Evolutionary conservation across 2,797 vertebrate species (phyloP), one percentile per base, ranked within the genome.

Genomic region (Thunnus albacares): DNA sequence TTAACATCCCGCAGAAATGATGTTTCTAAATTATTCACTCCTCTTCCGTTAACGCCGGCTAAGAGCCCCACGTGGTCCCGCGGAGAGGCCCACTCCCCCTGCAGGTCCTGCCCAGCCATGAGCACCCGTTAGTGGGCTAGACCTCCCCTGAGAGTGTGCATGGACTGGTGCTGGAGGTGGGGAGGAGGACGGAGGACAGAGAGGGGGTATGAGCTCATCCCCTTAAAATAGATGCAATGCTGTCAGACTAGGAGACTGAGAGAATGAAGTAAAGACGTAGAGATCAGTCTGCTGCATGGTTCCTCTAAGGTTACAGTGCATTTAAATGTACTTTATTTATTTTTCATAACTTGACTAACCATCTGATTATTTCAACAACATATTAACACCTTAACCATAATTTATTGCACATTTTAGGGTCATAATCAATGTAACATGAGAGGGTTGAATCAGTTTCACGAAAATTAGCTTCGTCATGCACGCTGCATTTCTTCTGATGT

Each of bases 11-110:
- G 3, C 85, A 89, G 92, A 94, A 94, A 93, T 75, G 86, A 92
- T 88, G 89, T 88, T 82, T 87, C 77, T 94, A 80, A 94, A 95
- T 95, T 89, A 94, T 95, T 95, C 90, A 95, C 84, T 82, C 60
- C 71, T 89, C 86, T 89, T 80, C 90, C 74, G 87, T 90, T 93
- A 90, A 82, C 59, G 45, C 71, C 33, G 69, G 80, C 87, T 93
- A 92, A 94, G 92, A 94, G 92, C 93, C 86, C 90, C 90, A 90
- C 88, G 90, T 91, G 85, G 87, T 89, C 84, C 83, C 45, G 33
- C 24, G 30, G 79, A 90, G 89, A 77, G 91, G 84, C 87, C 86
- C 80, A 75, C 83, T 86, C 87, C 87, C 85, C 83, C 75, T 67
- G 81, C 80, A 80, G 80, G 87, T 78, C 79, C 88, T 87, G 82